Conservation (phyloP, 2,113 vertebrate species). For the Anguilla japonica region DNA sequence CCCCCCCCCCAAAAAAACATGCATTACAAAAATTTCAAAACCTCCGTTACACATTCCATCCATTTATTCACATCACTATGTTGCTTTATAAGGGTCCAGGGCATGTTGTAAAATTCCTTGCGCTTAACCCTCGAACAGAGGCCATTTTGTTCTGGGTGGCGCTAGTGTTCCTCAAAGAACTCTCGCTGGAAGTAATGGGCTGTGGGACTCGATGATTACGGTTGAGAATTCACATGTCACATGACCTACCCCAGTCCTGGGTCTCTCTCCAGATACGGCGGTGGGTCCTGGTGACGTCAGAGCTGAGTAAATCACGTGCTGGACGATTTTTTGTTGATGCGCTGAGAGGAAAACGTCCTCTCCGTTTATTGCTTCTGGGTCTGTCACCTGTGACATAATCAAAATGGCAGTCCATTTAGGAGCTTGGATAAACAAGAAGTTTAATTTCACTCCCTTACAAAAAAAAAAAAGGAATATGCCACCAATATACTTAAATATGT, state of each 20-base stretch:
- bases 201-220: neutral
- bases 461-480: neutral
- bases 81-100: too few relatives aligned
- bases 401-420: neutral
- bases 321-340: neutral
- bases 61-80: too few relatives aligned
- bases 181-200: too few relatives aligned
- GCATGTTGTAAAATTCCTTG: too few relatives aligned
- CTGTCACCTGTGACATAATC: neutral
- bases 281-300: constrained; percentile 35
- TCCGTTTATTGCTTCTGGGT: neutral
- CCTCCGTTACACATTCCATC: too few relatives aligned
- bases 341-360: neutral
- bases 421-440: neutral
- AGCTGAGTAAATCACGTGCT: neutral
- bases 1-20: too few relatives aligned
- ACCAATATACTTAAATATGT: too few relatives aligned
- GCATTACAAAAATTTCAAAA: too few relatives aligned
- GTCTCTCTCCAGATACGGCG: constrained; percentile 52
- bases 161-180: too few relatives aligned
- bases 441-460: neutral
- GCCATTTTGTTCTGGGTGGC: too few relatives aligned
- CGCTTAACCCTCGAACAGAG: too few relatives aligned
- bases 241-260: constrained; percentile 61
- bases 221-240: neutral